Percentiles rank a stretch among this genome's conserved stretches.
These are phyloP conservation scores for Stenurella melanura DNA, from an alignment of 2,888 invertebrate genomes.

Conservation along the genomic window DNA sequence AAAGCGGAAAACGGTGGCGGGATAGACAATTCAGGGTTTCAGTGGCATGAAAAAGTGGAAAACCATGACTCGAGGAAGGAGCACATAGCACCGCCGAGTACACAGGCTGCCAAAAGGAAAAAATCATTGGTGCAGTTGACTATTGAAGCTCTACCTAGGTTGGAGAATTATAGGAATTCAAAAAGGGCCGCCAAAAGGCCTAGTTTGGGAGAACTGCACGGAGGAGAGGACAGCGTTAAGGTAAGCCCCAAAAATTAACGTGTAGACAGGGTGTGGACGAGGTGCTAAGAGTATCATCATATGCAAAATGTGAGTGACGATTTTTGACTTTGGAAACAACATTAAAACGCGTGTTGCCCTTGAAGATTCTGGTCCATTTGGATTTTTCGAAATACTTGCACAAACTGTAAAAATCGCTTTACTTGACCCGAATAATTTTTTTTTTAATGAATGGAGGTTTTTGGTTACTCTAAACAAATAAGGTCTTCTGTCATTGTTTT, in stretches of 20 bases:
- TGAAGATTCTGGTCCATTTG: too few species aligned
- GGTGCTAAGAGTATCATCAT: too few species aligned
- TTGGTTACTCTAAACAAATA: too few species aligned
- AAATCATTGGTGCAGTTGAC: constrained; percentile 81
- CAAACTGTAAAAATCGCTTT: too few species aligned
- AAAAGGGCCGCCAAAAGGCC: constrained; percentile 86
- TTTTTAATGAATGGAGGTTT: too few species aligned
- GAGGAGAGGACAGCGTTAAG: constrained; percentile 77
- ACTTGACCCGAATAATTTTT: too few species aligned
- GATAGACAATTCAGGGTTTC: constrained; percentile 67
- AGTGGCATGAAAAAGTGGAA: constrained; percentile 65
- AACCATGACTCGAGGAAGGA: constrained; percentile 35
- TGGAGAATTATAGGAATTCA: constrained; percentile 89
- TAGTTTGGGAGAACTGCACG: constrained; percentile 89
- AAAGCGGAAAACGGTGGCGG: constrained; percentile 53
- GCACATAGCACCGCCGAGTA: constrained; percentile 12
- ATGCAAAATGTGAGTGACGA: too few species aligned
- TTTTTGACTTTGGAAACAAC: too few species aligned
- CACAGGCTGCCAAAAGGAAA: constrained; percentile 70
- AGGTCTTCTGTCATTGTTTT: too few species aligned
- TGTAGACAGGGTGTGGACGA: too few species aligned
- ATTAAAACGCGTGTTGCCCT: too few species aligned
- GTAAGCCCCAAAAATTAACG: constrained; percentile 61
- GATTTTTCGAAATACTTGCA: too few species aligned
- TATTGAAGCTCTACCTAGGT: constrained; percentile 85